A percentile compares a stretch with the other conserved stretches of the same genome.
Evolutionary conservation across 2,113 vertebrate species (phyloP).

Genomic region (Neotragus pygmaeus): DNA sequence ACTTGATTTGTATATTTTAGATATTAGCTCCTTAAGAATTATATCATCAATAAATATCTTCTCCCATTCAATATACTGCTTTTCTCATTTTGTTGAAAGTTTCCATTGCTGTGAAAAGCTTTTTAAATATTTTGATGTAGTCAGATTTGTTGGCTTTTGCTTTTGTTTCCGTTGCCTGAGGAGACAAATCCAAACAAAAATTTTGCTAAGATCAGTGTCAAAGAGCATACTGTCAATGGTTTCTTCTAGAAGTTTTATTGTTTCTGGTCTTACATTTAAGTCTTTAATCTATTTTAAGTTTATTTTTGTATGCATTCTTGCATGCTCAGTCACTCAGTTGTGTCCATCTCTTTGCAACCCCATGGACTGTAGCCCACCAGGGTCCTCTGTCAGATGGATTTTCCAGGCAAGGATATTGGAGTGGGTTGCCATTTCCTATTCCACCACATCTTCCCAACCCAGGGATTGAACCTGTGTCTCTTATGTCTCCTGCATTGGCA

Average conservation of each 20-base stretch:
- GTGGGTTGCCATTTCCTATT: background rate
- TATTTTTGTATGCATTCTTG: background rate
- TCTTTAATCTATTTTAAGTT: background rate
- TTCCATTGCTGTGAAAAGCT: background rate
- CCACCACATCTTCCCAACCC: background rate
- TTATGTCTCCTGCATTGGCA: no score
- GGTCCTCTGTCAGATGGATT: background rate
- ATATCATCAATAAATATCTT: background rate
- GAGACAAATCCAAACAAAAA: background rate
- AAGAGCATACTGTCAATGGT: background rate
- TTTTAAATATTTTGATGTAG: background rate
- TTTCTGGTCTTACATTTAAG: background rate
- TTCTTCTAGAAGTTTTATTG: background rate
- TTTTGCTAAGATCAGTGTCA: background rate
- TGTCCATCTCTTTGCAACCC: background rate
- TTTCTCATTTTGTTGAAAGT: background rate
- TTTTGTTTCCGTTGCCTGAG: background rate
- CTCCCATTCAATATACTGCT: background rate
- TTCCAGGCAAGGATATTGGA: background rate
- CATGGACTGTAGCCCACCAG: background rate
- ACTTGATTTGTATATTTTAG: background rate
- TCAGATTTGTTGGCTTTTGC: background rate
- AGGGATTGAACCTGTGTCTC: no score
- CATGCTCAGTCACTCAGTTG: background rate
- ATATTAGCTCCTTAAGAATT: background rate